Evolutionary conservation across 2,113 vertebrate genomes (phyloP).

Genomic region (Diadophis punctatus): DNA sequence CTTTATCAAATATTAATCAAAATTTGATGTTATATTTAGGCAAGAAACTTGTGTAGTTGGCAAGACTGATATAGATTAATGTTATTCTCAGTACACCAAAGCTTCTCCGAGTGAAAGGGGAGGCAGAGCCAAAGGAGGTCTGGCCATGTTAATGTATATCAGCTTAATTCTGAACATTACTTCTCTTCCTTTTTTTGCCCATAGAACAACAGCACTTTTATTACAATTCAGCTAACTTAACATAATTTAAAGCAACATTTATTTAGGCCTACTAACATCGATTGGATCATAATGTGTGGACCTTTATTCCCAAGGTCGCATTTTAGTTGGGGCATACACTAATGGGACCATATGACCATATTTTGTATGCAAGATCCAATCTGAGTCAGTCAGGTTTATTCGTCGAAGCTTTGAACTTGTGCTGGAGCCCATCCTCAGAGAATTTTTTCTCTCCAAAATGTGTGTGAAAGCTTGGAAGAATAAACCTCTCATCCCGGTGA

Average conservation of each 20-base stretch:
- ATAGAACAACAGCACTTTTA: background rate
- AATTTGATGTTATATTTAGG: background rate
- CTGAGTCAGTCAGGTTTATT: background rate
- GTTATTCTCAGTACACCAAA: background rate
- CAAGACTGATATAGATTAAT: background rate
- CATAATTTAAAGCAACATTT: background rate
- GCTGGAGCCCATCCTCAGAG: background rate
- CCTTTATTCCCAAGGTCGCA: background rate
- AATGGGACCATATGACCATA: background rate
- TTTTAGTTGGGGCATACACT: background rate
- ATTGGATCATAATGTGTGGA: background rate
- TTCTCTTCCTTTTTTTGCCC: background rate
- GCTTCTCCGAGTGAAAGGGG: background rate
- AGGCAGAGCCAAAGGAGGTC: background rate
- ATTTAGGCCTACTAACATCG: background rate
- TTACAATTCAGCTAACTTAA: background rate
- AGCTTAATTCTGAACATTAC: background rate
- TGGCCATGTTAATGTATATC: background rate
- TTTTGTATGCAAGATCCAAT: background rate
- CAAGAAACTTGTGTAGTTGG: background rate
- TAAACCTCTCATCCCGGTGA: too few relatives aligned
- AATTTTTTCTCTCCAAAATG: background rate
- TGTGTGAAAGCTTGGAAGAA: background rate
- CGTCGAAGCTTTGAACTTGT: background rate
- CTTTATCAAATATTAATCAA: background rate